Evolutionary conservation across 2,888 invertebrate genomes (phyloP), one percentile per base, ranked within the genome.

Genomic region (Branchellion lobata): DNA sequence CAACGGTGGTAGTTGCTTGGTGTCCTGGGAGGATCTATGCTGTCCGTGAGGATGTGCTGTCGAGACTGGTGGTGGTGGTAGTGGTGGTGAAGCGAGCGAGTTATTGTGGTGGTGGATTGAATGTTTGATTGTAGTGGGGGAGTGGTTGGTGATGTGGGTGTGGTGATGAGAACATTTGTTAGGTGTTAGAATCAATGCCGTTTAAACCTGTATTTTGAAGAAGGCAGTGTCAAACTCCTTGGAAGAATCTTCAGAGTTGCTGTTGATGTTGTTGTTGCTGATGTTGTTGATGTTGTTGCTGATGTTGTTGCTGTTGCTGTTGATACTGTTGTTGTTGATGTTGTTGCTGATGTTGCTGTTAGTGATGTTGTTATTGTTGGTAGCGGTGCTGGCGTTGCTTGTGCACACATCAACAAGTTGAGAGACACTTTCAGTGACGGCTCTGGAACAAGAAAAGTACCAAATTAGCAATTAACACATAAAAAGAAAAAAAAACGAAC

Each of bases 361-460:
- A 21, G 8, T 65, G 65, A 11, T 65, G 65, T 65, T 40, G 40
- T 40, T 40, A 14, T 57, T 57, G 61, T 57, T 57, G 21, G 8
- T 8, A 5, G 5, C 3, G 61, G 5, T 8, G n/a, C 5, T 24
- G n/a, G 95, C 94, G 0, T 94, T 94, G 51, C 92, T 92, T 0
- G 94, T 94, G 81, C 87, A 87, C 3, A 93, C 92, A 87, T 93
- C 92, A 83, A 96, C 93, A 81, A 97, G 89, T 84, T 93, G 91
- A 87, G 96, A 97, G 83, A 97, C 94, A 87, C 93, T 93, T 83
- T 96, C 96, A 0, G 94, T 96, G 71, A 96, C 95, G 11, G 93
- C 92, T 79, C 95, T 90, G 84, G 24, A 80, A 68, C 33, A 33
- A 14, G 11, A 8, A 34, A 18, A 14, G 8, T 33, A 33, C 8